Base-by-base conservation (phyloP, 2,113 vertebrate genomes). In the Oncorhynchus mykiss region DNA sequence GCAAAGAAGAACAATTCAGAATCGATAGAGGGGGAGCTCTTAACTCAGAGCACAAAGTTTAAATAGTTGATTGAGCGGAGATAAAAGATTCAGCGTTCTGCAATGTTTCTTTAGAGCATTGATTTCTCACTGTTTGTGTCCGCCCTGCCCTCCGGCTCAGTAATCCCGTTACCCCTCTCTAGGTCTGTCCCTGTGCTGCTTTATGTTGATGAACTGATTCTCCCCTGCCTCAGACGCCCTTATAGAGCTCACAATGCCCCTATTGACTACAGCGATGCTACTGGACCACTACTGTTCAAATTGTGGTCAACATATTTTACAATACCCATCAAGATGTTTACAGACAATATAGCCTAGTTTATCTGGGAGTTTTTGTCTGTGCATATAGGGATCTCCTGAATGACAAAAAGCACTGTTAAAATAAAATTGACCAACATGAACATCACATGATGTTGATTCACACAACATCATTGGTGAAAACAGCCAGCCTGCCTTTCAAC, bases 121-220 rank as follows among this genome's bases (percentile, higher is more conserved):
- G 70, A 78, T 78, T 70, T 78, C 72, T 83, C 72, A 77, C 57
- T 24, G 25, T 22, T 54, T 48, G 31, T n/a, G 1, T 34, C 64
- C 66, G 49, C 66, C 66, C 18, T 39, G 34, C 34, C 34, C 34
- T 9, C 34, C 9, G 34, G 34, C 34, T 39, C 39, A 9, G 39
- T 39, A 39, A 39, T 39, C 39, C 13, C 31, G 3, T 31, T 67
- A 18, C 6, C 66, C 20, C 29, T 34, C 20, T 22, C 49, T 16
- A 16, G 49, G 3, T 65, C 34, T 68, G 11, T 11, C 49, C 14
- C 51, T 59, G 18, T 13, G 57, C 4, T 60, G 14, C 14, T 27
- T 60, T 3, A 60, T 8, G 25, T 60, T 34, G 27, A 39, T 67
- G 8, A 54, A 79, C 7, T 14, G 54, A 71, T 22, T 70, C n/a